Conservation (phyloP, 2,113 vertebrate species). For the Pampusana beccarii region DNA sequence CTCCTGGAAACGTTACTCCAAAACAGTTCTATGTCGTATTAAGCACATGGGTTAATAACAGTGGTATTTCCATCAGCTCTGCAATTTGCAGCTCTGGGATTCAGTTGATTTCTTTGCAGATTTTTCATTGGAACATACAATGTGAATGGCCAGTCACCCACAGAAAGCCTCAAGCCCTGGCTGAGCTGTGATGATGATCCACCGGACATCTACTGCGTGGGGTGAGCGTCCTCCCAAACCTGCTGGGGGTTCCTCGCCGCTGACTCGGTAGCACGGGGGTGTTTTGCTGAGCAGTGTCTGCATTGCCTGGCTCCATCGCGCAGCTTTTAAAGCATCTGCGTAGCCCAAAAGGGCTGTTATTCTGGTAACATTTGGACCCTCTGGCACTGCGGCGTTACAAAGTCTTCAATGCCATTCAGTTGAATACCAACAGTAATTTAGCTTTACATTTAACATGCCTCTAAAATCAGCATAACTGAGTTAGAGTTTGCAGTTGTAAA, state of each 20-base stretch:
- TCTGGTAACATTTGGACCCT: not conserved
- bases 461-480: not conserved
- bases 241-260: not conserved
- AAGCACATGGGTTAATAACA: not conserved
- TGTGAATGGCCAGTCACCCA: conserved; percentile 92
- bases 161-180: conserved; percentile 89
- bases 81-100: not conserved
- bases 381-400: not conserved
- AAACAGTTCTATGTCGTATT: not conserved
- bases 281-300: not conserved
- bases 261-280: not conserved
- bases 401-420: not conserved
- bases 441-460: not conserved
- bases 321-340: not conserved
- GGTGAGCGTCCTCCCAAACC: conserved; percentile 73
- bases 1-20: not conserved
- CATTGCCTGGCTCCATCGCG: not conserved
- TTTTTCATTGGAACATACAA: conserved; percentile 96
- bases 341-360: not conserved
- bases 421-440: not conserved
- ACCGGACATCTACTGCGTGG: conserved; percentile 94
- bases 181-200: conserved; percentile 79
- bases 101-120: conserved; percentile 63
- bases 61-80: not conserved
- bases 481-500: not conserved